Base-by-base conservation (phyloP, 2,888 invertebrate species). In the Nemotelus pantherinus region DNA sequence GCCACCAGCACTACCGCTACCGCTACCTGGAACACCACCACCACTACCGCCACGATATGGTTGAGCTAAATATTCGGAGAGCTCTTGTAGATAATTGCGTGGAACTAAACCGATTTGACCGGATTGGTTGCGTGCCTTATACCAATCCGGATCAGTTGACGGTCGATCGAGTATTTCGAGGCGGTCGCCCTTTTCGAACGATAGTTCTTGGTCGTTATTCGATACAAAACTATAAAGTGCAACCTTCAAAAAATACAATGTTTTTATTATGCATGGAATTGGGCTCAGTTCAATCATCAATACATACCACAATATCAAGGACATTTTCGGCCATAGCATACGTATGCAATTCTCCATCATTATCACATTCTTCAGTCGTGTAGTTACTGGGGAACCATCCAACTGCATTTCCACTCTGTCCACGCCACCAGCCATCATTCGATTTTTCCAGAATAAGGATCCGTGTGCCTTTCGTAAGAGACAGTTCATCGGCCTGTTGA, bases 391-490 rank as follows among this genome's bases (percentile, higher is more conserved):
- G 99, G 87, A 99, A 99, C 99, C 99, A 83, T 89, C 91, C 91
- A 87, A 82, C 91, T 87, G 82, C 89, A 85, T 85, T 90, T 89
- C 78, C 88, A 86, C 88, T 90, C 88, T 95, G 95, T 72, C 99
- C 99, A 84, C 98, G 92, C 99, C 99, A 99, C 99, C 99, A 99
- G 80, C 96, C 98, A 88, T 99, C 99, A 82, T 97, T 97, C 83
- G 97, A 98, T 89, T 99, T 99, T 88, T 99, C 99, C 81, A 99
- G 89, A 81, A 99, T 99, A 80, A 95, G 91, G 82, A 99, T 97
- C 83, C 95, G 89, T 77, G 97, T 97, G 82, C 98, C 98, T 89
- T 99, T 99, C 64, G 94, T 93, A 80, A 99, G 90, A 0, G 96
- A 93, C 77, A 99, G 89, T 87, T 99, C 99, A 85, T 99, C 99